A percentile compares a stretch with the other conserved stretches of the same genome.
phyloP scores from a whole-genome alignment of 2,888 invertebrate genomes.

The Epistrophe grossulariae region DNA sequence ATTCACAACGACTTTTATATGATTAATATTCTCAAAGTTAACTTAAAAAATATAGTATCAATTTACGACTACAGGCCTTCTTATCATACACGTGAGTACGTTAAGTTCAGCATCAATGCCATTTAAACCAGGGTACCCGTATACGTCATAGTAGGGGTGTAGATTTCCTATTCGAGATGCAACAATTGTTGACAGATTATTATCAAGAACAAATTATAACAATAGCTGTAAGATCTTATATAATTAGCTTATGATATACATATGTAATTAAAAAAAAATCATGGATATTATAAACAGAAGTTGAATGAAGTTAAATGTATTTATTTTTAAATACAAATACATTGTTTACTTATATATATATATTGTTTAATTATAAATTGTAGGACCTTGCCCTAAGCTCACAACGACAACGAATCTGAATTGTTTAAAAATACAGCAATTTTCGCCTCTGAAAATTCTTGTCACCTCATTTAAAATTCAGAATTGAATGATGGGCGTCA shows the following conservation, averaged over 20 bases:
- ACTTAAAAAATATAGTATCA: background rate
- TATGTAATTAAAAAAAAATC: background rate
- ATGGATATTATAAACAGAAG: background rate
- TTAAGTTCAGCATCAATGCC: conserved; percentile 3
- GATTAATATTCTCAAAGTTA: background rate
- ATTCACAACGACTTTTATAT: background rate
- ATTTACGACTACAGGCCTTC: background rate
- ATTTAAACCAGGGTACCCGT: conserved; percentile 11
- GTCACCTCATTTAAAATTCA: too few relatives aligned
- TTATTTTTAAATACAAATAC: background rate
- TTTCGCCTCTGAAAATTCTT: too few relatives aligned
- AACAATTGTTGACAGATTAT: background rate
- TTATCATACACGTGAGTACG: background rate
- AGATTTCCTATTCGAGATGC: background rate
- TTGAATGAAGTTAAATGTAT: background rate
- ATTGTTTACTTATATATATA: too few relatives aligned
- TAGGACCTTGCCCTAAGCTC: too few relatives aligned
- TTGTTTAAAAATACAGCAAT: too few relatives aligned
- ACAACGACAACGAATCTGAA: too few relatives aligned
- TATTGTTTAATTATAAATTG: too few relatives aligned
- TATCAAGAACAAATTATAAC: conserved; percentile 3
- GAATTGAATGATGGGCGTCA: too few relatives aligned
- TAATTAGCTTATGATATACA: conserved; percentile 6
- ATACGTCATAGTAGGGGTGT: background rate
- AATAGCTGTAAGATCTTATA: background rate